Evolutionary conservation across 2,797 vertebrate species (phyloP).

Genomic region (Hypotaenidia philippensis): DNA sequence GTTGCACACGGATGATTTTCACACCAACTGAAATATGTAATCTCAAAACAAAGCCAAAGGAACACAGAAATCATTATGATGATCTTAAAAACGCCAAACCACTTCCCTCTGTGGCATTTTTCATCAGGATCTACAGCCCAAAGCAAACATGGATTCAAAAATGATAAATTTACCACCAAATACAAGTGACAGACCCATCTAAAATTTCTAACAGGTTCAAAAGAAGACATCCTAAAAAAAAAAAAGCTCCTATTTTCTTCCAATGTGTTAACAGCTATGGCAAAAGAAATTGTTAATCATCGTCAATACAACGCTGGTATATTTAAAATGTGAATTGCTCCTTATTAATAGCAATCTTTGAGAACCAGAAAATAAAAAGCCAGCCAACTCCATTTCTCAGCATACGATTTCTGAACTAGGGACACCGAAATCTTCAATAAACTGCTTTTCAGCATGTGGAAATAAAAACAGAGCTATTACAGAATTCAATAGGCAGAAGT

Average conservation of each 20-base stretch:
- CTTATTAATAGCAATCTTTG: slow-evolving; percentile 6
- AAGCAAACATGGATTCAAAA: slow-evolving; percentile 53
- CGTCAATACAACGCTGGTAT: neutral
- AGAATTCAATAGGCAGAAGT: slow-evolving; percentile 70
- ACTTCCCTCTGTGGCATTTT: slow-evolving; percentile 62
- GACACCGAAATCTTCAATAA: slow-evolving; percentile 23
- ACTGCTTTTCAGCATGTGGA: slow-evolving; percentile 16
- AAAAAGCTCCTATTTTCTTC: neutral
- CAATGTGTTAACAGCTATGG: slow-evolving; percentile 22
- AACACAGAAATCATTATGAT: neutral
- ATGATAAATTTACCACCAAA: neutral
- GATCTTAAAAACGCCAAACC: slow-evolving; percentile 29
- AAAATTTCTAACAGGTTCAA: neutral
- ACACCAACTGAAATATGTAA: neutral
- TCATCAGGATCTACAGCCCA: slow-evolving; percentile 35
- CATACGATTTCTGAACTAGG: slow-evolving; percentile 32
- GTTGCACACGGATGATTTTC: neutral
- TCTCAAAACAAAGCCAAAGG: slow-evolving; percentile 22
- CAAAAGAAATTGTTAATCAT: neutral
- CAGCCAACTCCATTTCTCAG: slow-evolving; percentile 33
- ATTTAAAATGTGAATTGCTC: neutral
- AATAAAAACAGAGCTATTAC: slow-evolving; percentile 53
- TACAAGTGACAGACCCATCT: neutral
- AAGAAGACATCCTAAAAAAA: neutral
- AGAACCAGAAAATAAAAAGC: slow-evolving; percentile 20